phyloP scores from a whole-genome alignment of 2,113 vertebrate species.

The Azemiops feae region DNA sequence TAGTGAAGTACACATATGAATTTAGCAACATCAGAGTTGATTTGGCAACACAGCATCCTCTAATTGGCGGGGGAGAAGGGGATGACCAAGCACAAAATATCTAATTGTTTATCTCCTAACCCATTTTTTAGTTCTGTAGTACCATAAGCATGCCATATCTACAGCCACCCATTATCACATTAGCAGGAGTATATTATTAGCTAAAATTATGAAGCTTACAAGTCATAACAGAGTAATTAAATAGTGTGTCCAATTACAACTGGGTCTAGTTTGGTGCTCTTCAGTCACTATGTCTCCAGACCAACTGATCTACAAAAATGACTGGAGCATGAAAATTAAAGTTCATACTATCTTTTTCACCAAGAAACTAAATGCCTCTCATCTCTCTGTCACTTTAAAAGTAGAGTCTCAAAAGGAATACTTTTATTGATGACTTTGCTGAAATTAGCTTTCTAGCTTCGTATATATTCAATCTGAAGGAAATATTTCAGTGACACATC shows the following conservation, averaged over 20 bases:
- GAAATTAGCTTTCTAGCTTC: background rate
- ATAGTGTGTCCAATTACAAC: background rate
- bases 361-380: no score
- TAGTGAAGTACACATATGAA: background rate
- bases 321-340: background rate
- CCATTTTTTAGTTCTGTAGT: background rate
- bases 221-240: background rate
- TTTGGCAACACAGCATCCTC: background rate
- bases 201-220: background rate
- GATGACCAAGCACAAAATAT: background rate
- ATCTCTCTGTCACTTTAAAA: background rate
- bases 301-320: background rate
- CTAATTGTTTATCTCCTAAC: background rate
- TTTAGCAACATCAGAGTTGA: background rate
- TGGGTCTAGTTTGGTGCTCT: background rate
- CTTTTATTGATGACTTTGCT: background rate
- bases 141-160: background rate
- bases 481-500: background rate
- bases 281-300: background rate
- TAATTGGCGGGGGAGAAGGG: background rate
- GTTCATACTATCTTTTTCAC: background rate
- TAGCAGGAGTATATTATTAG: background rate
- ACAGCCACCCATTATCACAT: background rate
- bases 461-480: background rate
- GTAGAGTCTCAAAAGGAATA: background rate